Evolutionary conservation across 2,797 vertebrate species (phyloP), one percentile per base, ranked within the genome.

Genomic region (Artibeus lituratus): DNA sequence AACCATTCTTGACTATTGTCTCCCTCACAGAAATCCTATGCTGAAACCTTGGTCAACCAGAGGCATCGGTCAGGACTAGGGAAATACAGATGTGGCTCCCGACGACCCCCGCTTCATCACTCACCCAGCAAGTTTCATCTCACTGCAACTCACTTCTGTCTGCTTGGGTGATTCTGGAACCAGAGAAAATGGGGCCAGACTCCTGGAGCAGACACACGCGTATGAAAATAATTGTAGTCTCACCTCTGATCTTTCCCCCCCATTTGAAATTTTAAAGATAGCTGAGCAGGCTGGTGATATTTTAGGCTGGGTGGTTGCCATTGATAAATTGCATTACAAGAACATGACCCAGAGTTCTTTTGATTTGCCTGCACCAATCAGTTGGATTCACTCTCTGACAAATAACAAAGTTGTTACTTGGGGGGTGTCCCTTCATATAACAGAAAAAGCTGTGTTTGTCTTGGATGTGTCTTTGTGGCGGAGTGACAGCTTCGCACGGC

Each of bases 211-310:
- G 94, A 53, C 18, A 57, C 1, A 15, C 4, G 49, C 82, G 62
- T 69, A 35, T 0, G 22, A 82, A 84, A 94, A 82, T 69, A 42
- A 78, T 74, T n/a, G 91, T 32, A 55, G 6, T 87, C 82, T 96
- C 55, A 94, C 18, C 21, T 85, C 3, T 74, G 69, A 78, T 55
- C 39, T 78, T 22, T 76, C 7, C 57, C 57, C 16, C 15, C 26
- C 4, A 37, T 96, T 93, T 0, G 5, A 86, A 95, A 96, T 94
- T 95, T 44, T 70, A 96, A 85, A 89, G 65, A 18, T 4, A 59
- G 32, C 24, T 32, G 14, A 59, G 7, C 19, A 81, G 29, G 16
- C 89, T 83, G 44, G 69, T 37, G 81, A 76, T 59, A 14, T 73
- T 88, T 72, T 70, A 69, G 59, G 76, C 0, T 5, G 2, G 92